Evolutionary conservation across 2,797 vertebrate species (phyloP).

Genomic region (Crotalus adamanteus): DNA sequence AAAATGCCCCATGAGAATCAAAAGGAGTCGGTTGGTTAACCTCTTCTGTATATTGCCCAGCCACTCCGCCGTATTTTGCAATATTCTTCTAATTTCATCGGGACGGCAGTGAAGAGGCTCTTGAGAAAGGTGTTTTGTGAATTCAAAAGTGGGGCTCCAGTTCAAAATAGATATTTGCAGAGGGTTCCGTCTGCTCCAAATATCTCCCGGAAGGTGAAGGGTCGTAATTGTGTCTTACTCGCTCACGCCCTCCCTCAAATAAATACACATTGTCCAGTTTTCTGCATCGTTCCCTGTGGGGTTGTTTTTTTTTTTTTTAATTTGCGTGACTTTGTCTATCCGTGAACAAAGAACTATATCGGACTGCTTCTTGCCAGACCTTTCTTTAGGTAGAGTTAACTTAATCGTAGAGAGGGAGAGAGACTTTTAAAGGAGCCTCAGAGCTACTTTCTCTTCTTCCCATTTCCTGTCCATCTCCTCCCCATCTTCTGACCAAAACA

Average conservation of each 20-base stretch:
- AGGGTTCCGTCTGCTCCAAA: not conserved
- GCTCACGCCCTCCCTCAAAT: no score
- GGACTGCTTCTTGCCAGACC: not conserved
- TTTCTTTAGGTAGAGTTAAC: constrained; percentile 8
- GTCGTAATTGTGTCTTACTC: not conserved
- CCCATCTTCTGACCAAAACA: constrained; percentile 18
- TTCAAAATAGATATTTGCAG: not conserved
- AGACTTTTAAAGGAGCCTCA: not conserved
- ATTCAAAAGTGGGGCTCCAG: not conserved
- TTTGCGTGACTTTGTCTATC: not conserved
- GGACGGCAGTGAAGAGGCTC: not conserved
- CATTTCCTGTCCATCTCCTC: constrained; percentile 4
- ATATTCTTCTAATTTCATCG: not conserved
- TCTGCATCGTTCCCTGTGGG: not conserved
- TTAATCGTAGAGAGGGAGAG: not conserved
- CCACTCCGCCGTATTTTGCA: not conserved
- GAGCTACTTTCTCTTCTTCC: constrained; percentile 20
- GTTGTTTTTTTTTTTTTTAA: not conserved
- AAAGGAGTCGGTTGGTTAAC: not conserved
- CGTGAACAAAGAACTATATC: not conserved
- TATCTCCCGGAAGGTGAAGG: constrained; percentile 4
- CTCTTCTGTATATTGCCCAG: not conserved
- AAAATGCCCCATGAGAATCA: not conserved
- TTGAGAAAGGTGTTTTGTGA: not conserved
- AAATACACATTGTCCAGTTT: constrained; percentile 21